Conservation (phyloP, 2,888 invertebrate genomes). For the Tuta absoluta region DNA sequence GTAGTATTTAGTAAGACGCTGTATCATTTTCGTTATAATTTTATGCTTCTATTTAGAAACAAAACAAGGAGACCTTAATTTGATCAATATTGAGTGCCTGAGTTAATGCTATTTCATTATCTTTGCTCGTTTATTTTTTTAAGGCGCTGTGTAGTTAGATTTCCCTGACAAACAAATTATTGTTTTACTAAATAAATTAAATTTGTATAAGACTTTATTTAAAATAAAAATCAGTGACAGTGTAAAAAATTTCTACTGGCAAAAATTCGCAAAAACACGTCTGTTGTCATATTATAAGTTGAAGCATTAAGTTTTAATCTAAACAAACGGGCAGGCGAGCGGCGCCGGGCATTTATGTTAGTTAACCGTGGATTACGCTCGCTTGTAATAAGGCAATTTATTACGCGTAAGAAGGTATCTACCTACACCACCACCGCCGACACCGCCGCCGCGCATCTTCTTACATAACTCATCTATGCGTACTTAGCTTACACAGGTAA, state of each 20-base stretch:
- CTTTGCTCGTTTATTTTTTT: not conserved
- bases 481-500: slow-evolving; percentile 19
- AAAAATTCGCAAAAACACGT: slow-evolving; percentile 30
- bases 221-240: not conserved
- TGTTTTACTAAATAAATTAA: too few relatives aligned
- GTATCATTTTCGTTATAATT: slow-evolving; percentile 34
- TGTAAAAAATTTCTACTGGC: not conserved
- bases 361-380: slow-evolving; percentile 74
- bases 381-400: slow-evolving; percentile 65
- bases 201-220: not conserved
- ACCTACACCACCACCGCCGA: slow-evolving; percentile 1
- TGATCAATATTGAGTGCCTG: not conserved
- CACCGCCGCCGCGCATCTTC: not conserved
- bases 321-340: slow-evolving; percentile 65
- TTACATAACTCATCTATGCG: slow-evolving; percentile 22
- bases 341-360: slow-evolving; percentile 72
- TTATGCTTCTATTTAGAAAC: not conserved
- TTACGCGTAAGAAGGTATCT: slow-evolving; percentile 42
- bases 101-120: not conserved
- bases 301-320: slow-evolving; percentile 71
- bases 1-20: slow-evolving; percentile 31
- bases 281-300: slow-evolving; percentile 51
- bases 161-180: not conserved
- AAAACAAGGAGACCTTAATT: not conserved
- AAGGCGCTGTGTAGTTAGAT: not conserved